A percentile compares a stretch with the other conserved stretches of the same genome.
Conservation (phyloP, 2,797 vertebrate species). For the Sebastiscus tertius region DNA sequence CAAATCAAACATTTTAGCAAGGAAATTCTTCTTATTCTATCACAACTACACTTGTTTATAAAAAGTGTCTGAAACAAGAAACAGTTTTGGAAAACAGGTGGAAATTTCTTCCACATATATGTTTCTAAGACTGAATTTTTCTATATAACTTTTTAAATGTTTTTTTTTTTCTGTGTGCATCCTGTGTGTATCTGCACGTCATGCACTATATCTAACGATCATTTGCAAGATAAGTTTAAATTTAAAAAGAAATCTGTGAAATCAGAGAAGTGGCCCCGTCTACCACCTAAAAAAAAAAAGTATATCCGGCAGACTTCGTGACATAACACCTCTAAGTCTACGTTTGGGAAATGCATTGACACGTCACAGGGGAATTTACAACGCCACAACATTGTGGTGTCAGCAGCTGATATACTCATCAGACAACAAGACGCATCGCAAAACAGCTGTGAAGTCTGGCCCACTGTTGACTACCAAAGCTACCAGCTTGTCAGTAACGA, state of each 20-base stretch:
- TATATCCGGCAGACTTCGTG: not conserved
- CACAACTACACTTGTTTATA: not conserved
- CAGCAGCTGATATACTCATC: constrained; percentile 35
- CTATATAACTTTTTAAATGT: not conserved
- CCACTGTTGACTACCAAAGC: not conserved
- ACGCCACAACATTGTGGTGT: constrained; percentile 4
- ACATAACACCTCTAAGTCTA: not conserved
- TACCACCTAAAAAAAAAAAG: not conserved
- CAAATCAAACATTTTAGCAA: not conserved
- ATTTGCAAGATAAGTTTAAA: not conserved
- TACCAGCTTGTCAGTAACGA: not conserved
- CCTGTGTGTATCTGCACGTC: not conserved
- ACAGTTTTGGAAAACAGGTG: not conserved
- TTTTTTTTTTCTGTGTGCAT: not conserved
- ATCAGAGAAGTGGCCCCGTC: not conserved
- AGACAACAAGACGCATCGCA: not conserved
- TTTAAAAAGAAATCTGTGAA: not conserved
- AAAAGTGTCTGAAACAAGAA: not conserved
- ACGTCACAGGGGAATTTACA: constrained; percentile 26
- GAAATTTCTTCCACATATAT: not conserved
- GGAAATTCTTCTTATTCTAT: not conserved
- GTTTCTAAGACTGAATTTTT: not conserved
- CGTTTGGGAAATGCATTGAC: constrained; percentile 27
- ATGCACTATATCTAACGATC: not conserved
- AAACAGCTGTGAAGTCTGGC: constrained; percentile 40